Evolutionary conservation across 64 coral and sea anemone species (phyloP).

Genomic region (Trachythela sp.): DNA sequence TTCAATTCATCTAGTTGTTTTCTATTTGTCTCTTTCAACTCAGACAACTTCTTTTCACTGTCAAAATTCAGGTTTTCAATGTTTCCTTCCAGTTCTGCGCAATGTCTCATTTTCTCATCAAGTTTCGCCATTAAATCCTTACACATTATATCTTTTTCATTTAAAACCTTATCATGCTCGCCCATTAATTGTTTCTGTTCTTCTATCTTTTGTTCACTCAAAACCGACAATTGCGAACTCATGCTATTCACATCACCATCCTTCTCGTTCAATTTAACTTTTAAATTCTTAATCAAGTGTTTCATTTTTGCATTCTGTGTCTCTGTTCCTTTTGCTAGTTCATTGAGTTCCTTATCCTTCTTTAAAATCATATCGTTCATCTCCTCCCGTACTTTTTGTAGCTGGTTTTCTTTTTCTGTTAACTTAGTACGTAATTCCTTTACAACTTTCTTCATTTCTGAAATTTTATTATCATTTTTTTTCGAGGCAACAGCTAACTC

Average conservation of each 20-base stretch:
- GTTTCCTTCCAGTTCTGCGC: neutral
- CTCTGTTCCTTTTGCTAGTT: conserved; percentile 40
- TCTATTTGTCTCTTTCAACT: neutral
- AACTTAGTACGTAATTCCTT: conserved; percentile 87
- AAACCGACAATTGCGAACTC: neutral
- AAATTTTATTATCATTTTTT: conserved; percentile 71
- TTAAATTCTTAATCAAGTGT: neutral
- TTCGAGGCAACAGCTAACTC: conserved; percentile 79
- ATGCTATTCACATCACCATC: neutral
- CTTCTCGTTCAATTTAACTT: neutral
- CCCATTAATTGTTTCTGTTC: conserved; percentile 40
- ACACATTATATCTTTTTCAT: neutral
- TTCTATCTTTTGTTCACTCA: conserved; percentile 41
- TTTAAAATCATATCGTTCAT: neutral
- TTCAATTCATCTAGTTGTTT: neutral
- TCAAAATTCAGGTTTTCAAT: neutral
- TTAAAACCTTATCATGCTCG: conserved; percentile 20
- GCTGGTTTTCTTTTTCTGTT: conserved; percentile 68
- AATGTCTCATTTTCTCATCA: neutral
- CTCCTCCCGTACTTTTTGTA: conserved; percentile 45
- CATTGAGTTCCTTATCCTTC: conserved; percentile 38
- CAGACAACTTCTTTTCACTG: neutral
- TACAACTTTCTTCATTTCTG: conserved; percentile 91
- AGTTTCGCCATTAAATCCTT: neutral
- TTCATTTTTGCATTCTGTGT: neutral